Percentiles rank a stretch among this genome's conserved stretches.
Conservation (phyloP, 2,797 vertebrate genomes). For the Schizopygopsis malacanthus region DNA sequence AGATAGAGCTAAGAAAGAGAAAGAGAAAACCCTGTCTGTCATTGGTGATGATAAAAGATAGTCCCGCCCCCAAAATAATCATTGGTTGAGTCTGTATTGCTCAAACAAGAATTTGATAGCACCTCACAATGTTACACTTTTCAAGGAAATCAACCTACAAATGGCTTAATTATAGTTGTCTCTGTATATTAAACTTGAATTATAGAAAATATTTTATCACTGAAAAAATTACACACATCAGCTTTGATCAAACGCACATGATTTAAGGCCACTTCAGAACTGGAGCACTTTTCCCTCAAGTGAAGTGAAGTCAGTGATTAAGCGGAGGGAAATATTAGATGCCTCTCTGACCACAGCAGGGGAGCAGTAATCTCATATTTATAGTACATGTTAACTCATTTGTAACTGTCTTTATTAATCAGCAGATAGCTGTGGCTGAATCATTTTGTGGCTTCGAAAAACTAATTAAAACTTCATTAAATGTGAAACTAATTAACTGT, state of each 20-base stretch:
- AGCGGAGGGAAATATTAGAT: background rate
- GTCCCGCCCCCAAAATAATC: background rate
- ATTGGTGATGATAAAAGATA: background rate
- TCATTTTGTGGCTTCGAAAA: constrained; percentile 30
- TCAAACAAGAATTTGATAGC: background rate
- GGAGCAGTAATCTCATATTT: constrained; percentile 31
- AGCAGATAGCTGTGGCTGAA: constrained; percentile 3
- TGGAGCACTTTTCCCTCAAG: background rate
- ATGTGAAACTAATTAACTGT: constrained; percentile 48
- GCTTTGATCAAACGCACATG: constrained; percentile 12
- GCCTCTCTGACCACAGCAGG: constrained; percentile 27
- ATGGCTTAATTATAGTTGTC: background rate
- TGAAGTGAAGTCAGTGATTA: constrained; percentile 2
- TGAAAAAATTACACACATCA: background rate
- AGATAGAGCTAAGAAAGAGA: background rate
- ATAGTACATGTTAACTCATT: constrained; percentile 29
- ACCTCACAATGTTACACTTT: background rate
- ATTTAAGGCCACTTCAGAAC: background rate
- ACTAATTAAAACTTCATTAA: constrained; percentile 48
- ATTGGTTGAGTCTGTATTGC: background rate
- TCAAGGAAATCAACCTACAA: constrained; percentile 1
- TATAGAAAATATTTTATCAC: background rate
- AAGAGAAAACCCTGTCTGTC: background rate
- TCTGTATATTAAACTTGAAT: background rate
- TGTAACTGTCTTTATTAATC: constrained; percentile 41